Base-by-base conservation (phyloP, 2,797 vertebrate genomes). In the Cynodonichthys magdalenae region DNA sequence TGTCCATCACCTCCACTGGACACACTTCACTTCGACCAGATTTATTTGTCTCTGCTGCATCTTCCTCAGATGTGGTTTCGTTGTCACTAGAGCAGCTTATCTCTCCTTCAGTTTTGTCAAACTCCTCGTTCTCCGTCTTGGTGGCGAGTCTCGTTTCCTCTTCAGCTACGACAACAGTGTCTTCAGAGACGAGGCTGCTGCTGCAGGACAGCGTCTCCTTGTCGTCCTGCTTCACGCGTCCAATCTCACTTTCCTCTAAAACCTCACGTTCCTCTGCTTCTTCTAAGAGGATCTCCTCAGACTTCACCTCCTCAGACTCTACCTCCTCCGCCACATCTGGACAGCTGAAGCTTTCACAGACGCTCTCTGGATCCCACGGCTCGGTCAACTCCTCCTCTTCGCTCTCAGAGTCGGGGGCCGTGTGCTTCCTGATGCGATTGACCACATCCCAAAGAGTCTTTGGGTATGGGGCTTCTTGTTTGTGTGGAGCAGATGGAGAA, bases 401-500 rank as follows among this genome's bases (percentile, higher is more conserved):
- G 0, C 93, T 95, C 79, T 98, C 96, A 0, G 97, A 98, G 83
- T 97, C 96, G 0, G 96, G 96, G 0, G 97, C 96, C 0, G 96
- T 98, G 84, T 97, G 96, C 48, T 93, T 95, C 24, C 96, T 94
- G 69, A 97, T 96, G 70, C 95, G 95, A 59, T 90, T 95, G 55
- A 98, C 94, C 0, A 95, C 95, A 10, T 97, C 96, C 53, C 94
- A 89, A 65, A 98, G 83, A 0, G 94, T 93, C 71, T 83, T 90
- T 0, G 93, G 90, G 50, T 91, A 88, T 14, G 80, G 71, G 15
- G 53, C 60, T 15, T 66, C 62, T 19, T 77, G 79, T 50, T 58
- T 77, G 9, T 66, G 50, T 18, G 34, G 27, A 48, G 44, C 47
- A 48, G 62, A 17, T 54, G 53, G 18, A 27, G 49, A 19, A 3